Evolutionary conservation across 2,113 vertebrate species (phyloP), one percentile per base, ranked within the genome.

Genomic region (Furnarius figulus): DNA sequence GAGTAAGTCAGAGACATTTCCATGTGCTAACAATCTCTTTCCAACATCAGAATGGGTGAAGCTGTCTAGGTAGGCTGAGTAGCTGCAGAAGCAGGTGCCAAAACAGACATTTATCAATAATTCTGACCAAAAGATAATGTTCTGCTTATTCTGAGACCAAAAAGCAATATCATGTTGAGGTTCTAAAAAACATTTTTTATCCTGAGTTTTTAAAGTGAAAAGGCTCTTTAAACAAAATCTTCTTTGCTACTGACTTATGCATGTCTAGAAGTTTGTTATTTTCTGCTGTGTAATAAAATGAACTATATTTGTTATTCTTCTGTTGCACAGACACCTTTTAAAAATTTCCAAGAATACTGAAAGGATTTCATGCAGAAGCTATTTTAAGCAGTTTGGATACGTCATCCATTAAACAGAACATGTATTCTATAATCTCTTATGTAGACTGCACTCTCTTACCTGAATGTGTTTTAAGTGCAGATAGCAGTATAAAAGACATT

Each of bases 221-320:
- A 50, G 3, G 1, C 49, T 55, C 19, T 75, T 25, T 24, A 5
- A 35, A 58, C 52, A 53, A 53, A 3, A 0, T 3, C 21, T 3
- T 42, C 24, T 75, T 88, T 88, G 21, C 14, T 56, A 12, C 7
- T 12, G 49, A 52, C 24, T 65, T 59, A 13, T 1, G 0, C 28
- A 14, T 56, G 17, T 49, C 76, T 70, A 47, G 35, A 76, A 65
- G 2, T 82, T 61, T 81, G 2, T 78, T 56, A 20, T 86, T 88
- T 82, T 86, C 46, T 95, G 27, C 49, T 66, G 2, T 40, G 12
- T 37, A 77, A 86, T 49, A 77, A 73, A 70, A 84, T 56, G 12
- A 6, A 5, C 16, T 58, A 4, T 72, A 61, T 68, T 85, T 73
- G 12, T 73, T 83, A 61, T 87, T 89, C 8, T 77, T 73, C 53